Conservation (phyloP, 2,888 invertebrate genomes). For the Biston stratarius region DNA sequence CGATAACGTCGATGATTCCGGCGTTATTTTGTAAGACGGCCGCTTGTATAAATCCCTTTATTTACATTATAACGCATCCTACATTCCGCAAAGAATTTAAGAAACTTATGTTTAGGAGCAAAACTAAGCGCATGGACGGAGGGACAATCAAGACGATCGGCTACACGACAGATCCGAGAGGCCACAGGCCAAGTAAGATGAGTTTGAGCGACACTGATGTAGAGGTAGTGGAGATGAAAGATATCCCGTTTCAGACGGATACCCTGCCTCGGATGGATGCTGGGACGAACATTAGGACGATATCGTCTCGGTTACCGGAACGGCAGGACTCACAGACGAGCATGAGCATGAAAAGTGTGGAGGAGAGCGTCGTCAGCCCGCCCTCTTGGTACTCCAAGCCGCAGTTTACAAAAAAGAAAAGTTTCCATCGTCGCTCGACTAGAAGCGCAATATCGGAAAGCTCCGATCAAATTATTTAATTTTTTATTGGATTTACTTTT, state of each 20-base stretch:
- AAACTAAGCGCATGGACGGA: constrained; percentile 70
- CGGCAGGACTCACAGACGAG: constrained; percentile 70
- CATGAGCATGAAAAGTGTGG: constrained; percentile 74
- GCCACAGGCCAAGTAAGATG: constrained; percentile 73
- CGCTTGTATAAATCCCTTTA: constrained; percentile 93
- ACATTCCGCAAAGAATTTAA: constrained; percentile 89
- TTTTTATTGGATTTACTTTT: background rate
- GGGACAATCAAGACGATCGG: constrained; percentile 71
- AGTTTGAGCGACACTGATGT: constrained; percentile 79
- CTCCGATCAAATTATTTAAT: constrained; percentile 55
- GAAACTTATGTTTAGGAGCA: constrained; percentile 73
- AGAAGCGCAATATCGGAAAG: constrained; percentile 62
- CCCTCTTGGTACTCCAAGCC: constrained; percentile 86
- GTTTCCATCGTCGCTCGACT: constrained; percentile 76
- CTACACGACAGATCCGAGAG: constrained; percentile 66
- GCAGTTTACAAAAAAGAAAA: constrained; percentile 80
- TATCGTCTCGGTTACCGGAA: constrained; percentile 68
- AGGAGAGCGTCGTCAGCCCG: constrained; percentile 71
- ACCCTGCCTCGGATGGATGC: constrained; percentile 46
- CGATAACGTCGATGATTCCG: constrained; percentile 91
- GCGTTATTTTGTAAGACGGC: constrained; percentile 93
- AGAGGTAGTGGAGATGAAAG: constrained; percentile 84
- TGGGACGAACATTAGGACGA: constrained; percentile 58
- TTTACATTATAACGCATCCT: constrained; percentile 93
- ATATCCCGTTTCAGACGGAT: constrained; percentile 71